Evolutionary conservation across 2,888 invertebrate genomes (phyloP).

Genomic region (Magallana nippona): DNA sequence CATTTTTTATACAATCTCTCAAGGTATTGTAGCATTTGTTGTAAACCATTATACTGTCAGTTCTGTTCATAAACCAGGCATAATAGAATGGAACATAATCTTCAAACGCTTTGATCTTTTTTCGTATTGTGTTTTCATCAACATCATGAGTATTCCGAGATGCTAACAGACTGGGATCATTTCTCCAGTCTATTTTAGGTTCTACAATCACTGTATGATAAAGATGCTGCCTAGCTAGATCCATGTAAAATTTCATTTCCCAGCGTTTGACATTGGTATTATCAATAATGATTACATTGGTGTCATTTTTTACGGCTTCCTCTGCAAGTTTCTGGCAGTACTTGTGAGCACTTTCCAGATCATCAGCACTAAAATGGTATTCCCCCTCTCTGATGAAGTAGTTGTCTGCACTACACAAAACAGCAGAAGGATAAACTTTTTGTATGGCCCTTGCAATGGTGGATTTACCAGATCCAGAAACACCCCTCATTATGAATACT

Average conservation of each 20-base stretch:
- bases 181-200: slow-evolving; percentile 78
- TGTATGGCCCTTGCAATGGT: slow-evolving; percentile 71
- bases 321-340: slow-evolving; percentile 72
- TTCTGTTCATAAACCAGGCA: slow-evolving; percentile 75
- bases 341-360: slow-evolving; percentile 75
- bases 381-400: slow-evolving; percentile 72
- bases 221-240: slow-evolving; percentile 67
- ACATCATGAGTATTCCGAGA: slow-evolving; percentile 72
- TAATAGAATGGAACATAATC: slow-evolving; percentile 73
- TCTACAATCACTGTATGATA: slow-evolving; percentile 77
- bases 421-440: slow-evolving; percentile 63
- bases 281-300: slow-evolving; percentile 76
- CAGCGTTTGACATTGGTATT: slow-evolving; percentile 78
- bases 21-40: slow-evolving; percentile 57
- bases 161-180: slow-evolving; percentile 71
- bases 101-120: slow-evolving; percentile 65
- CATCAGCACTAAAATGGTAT: slow-evolving; percentile 68
- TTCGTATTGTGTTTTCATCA: slow-evolving; percentile 59
- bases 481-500: slow-evolving; percentile 79
- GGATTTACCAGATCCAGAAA: slow-evolving; percentile 80
- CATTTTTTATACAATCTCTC: slow-evolving; percentile 52
- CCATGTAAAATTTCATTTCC: slow-evolving; percentile 76
- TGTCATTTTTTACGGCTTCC: slow-evolving; percentile 64
- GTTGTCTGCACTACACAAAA: slow-evolving; percentile 78
- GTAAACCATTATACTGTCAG: slow-evolving; percentile 58